These are phyloP conservation scores for Sinosuthora webbiana DNA, from an alignment of 2,113 vertebrate species.

Conservation along the genomic window DNA sequence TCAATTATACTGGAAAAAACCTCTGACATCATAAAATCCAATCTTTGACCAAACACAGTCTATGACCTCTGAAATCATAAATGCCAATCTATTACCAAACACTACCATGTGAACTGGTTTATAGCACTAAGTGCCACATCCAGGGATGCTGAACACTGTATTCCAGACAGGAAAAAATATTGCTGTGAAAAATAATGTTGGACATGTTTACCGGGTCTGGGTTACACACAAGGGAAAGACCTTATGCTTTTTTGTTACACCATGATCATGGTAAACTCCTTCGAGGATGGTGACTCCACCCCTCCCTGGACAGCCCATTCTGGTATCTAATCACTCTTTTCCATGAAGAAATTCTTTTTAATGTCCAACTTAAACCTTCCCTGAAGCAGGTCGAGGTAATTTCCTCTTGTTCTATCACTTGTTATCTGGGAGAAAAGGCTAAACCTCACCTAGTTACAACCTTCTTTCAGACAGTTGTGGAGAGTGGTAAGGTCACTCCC, in stretches of 20 bases:
- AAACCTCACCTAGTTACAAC: accelerated
- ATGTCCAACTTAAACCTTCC: not conserved
- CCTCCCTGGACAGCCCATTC: not conserved
- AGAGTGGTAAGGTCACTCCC: no score
- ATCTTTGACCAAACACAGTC: not conserved
- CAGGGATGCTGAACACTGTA: not conserved
- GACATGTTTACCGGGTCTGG: not conserved
- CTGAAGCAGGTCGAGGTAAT: not conserved
- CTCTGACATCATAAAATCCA: not conserved
- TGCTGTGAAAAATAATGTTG: not conserved
- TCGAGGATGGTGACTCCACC: not conserved
- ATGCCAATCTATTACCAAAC: not conserved
- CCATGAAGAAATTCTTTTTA: not conserved
- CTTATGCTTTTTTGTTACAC: not conserved
- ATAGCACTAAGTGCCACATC: not conserved
- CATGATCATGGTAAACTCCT: not conserved
- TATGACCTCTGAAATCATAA: not conserved
- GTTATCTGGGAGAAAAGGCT: not conserved
- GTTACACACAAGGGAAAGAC: not conserved
- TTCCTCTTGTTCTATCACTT: not conserved
- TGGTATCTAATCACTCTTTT: accelerated
- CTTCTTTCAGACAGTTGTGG: not conserved
- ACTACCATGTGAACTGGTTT: not conserved
- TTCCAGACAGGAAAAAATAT: not conserved
- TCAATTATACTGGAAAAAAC: not conserved